Conservation (phyloP, 2,797 vertebrate genomes). For the Gobionotothen gibberifrons region DNA sequence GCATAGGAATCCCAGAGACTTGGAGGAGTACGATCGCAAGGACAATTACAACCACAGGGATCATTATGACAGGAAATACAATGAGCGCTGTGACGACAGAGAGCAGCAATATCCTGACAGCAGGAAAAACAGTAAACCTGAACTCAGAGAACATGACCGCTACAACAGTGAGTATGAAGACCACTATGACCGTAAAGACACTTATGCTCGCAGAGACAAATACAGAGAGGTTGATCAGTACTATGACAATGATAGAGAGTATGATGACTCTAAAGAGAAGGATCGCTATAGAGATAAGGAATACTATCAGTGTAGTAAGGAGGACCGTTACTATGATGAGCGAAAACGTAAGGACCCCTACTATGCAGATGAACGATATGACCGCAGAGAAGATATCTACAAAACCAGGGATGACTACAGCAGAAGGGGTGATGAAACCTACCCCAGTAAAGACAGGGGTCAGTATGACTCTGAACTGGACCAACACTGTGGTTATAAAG, state of each 20-base stretch:
- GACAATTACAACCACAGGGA: conserved; percentile 61
- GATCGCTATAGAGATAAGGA: conserved; percentile 65
- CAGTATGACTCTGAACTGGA: conserved; percentile 69
- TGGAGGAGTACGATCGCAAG: conserved; percentile 55
- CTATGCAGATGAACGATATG: conserved; percentile 56
- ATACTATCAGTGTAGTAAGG: conserved; percentile 58
- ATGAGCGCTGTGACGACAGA: conserved; percentile 60
- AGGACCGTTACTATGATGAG: conserved; percentile 64
- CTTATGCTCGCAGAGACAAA: conserved; percentile 53
- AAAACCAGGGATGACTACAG: conserved; percentile 53
- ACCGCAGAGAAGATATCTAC: conserved; percentile 59
- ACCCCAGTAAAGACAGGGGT: conserved; percentile 53
- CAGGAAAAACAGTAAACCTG: conserved; percentile 46
- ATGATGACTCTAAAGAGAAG: conserved; percentile 65
- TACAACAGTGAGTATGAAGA: conserved; percentile 66
- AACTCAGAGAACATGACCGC: conserved; percentile 63
- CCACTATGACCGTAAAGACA: conserved; percentile 55
- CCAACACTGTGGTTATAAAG: conserved; percentile 43
- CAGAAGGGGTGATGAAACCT: conserved; percentile 56
- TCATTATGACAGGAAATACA: conserved; percentile 59
- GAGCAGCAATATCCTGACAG: conserved; percentile 63
- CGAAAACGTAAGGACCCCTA: conserved; percentile 52
- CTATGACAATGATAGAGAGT: conserved; percentile 59
- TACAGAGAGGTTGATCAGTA: conserved; percentile 58
- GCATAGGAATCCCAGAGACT: conserved; percentile 47